These are phyloP conservation scores for Pteronotus mesoamericanus DNA, from an alignment of 2,797 vertebrate genomes.

Conservation along the genomic window DNA sequence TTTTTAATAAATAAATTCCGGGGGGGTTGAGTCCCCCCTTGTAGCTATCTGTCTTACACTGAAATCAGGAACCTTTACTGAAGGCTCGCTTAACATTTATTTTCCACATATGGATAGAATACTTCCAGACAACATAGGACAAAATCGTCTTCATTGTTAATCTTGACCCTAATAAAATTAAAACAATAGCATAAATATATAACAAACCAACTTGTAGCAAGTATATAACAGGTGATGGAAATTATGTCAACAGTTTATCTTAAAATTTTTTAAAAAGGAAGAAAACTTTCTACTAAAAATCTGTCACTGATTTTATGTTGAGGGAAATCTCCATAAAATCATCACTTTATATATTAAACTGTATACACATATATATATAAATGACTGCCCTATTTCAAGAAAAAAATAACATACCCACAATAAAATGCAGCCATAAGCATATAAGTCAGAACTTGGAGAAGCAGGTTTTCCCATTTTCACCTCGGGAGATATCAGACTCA, in stretches of 20 bases:
- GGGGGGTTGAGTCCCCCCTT: not conserved
- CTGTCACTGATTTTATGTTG: not conserved
- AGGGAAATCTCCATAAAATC: not conserved
- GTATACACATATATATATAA: not conserved
- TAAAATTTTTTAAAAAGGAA: not conserved
- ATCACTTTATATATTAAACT: not conserved
- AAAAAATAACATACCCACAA: slow-evolving; percentile 81
- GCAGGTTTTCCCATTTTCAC: slow-evolving; percentile 78
- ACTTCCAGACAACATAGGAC: not conserved
- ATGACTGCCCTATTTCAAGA: not conserved
- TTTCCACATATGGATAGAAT: not conserved
- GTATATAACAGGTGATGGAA: not conserved
- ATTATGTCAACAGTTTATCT: not conserved
- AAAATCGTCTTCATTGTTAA: slow-evolving; percentile 32
- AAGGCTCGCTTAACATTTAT: slow-evolving; percentile 9
- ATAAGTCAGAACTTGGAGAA: slow-evolving; percentile 85
- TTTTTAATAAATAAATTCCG: not conserved
- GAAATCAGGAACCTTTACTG: not conserved
- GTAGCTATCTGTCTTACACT: not conserved
- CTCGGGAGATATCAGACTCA: slow-evolving; percentile 85
- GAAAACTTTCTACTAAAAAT: not conserved
- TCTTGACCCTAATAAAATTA: not conserved
- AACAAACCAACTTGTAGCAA: not conserved
- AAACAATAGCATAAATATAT: not conserved
- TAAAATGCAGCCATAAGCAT: slow-evolving; percentile 83